Percentiles rank a stretch among this genome's conserved stretches.
These are phyloP conservation scores for Metopolophium dirhodum DNA, from an alignment of 1,140 invertebrate genomes.

Conservation along the genomic window DNA sequence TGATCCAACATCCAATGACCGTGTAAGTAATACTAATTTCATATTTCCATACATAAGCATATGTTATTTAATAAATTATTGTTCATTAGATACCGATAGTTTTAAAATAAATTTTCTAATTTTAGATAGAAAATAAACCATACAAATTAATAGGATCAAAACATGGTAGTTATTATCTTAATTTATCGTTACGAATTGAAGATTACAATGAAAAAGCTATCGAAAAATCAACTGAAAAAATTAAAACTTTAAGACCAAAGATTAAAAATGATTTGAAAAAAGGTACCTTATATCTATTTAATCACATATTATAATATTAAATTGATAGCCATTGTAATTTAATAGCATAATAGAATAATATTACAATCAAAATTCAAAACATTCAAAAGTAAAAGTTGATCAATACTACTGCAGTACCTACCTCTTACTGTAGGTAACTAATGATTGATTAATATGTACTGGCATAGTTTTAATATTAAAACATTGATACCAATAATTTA, in stretches of 20 bases:
- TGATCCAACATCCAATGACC: background rate
- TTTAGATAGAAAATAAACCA: conserved; percentile 30
- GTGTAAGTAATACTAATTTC: background rate
- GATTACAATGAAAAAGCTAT: background rate
- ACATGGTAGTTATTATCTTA: conserved; percentile 22
- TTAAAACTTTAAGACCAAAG: background rate
- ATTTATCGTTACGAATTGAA: conserved; percentile 44
- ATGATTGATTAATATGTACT: background rate
- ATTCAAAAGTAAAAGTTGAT: background rate
- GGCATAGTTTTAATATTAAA: background rate
- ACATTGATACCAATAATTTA: background rate
- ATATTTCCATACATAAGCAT: background rate
- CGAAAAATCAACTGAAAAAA: background rate
- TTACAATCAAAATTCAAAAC: background rate
- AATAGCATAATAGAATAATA: background rate
- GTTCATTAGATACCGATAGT: background rate
- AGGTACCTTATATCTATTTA: background rate
- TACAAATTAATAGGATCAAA: conserved; percentile 51
- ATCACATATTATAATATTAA: background rate
- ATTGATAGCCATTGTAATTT: background rate
- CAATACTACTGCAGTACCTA: background rate
- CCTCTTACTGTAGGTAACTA: background rate
- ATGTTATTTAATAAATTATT: background rate
- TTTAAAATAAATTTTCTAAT: background rate
- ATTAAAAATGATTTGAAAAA: background rate